Base-by-base conservation (phyloP, 2,797 vertebrate species). In the Lacerta bilineata region DNA sequence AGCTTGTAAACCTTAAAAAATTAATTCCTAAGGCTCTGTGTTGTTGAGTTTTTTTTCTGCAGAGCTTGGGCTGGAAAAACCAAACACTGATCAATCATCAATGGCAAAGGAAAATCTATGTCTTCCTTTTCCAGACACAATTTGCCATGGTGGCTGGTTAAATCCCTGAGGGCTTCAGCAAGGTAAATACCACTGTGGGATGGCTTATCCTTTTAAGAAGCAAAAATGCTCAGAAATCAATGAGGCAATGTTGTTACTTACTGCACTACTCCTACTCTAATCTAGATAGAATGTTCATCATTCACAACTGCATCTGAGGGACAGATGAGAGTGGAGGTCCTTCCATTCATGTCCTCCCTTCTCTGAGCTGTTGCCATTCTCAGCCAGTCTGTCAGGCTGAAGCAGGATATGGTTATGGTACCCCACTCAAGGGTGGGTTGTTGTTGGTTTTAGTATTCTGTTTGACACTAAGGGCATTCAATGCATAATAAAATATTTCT, bases 1-100 rank as follows among this genome's bases (percentile, higher is more conserved):
- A 93, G 93, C 80, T 81, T 84, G 80, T 82, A 93, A 94, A 93
- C 90, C 89, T 91, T 87, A 91, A 86, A 90, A 72, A 92, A 86
- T 91, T 74, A 80, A 91, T 80, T 94, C 87, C 71, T 90, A 87
- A 74, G 50, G 29, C 71, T 93, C 86, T 85, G 18, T 64, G 61
- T 15, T 87, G 89, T 89, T 91, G 78, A 29, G 86, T 88, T n/a
- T n/a, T 13, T 93, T 78, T 79, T 50, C 20, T 87, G 5, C 39
- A 88, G 75, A 50, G n/a, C 88, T 88, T 82, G 86, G 81, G 33
- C 90, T 87, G 90, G 91, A 88, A 90, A 90, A 90, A 79, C 66
- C 66, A 90, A 80, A 87, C 87, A 69, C 25, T 71, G 86, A 68
- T 75, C 15, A 91, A 94, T 90, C 23, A 43, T 88, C 72, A 92